phyloP scores from a whole-genome alignment of 2,113 vertebrate species.

The Menura novaehollandiae region DNA sequence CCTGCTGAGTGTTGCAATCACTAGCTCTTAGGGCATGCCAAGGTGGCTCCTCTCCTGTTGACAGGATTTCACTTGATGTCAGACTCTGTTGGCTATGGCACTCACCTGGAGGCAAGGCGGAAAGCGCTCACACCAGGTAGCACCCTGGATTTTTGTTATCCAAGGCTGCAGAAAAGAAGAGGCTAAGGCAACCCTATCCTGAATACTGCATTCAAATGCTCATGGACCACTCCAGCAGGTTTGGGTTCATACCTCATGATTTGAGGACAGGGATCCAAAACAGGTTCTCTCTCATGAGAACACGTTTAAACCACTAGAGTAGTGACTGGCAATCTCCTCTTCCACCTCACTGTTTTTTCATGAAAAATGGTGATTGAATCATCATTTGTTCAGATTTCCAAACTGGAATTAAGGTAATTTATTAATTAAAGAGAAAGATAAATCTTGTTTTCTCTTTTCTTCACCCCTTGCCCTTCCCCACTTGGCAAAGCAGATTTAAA shows the following conservation, averaged over 20 bases:
- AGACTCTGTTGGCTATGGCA: neutral
- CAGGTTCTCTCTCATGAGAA: neutral
- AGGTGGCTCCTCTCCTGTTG: neutral
- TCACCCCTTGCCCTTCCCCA: neutral
- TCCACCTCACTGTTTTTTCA: neutral
- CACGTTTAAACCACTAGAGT: neutral
- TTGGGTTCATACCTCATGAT: neutral
- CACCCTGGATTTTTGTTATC: neutral
- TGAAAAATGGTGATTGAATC: neutral
- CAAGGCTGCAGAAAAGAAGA: neutral
- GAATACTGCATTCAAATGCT: neutral
- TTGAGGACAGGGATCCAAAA: neutral
- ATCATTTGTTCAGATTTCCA: neutral
- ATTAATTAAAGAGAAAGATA: neutral
- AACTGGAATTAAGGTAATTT: neutral
- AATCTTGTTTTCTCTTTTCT: neutral
- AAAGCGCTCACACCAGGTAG: neutral
- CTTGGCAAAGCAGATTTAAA: neutral
- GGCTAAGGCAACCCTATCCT: neutral
- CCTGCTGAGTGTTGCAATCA: neutral
- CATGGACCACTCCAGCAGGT: neutral
- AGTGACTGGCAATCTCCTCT: neutral
- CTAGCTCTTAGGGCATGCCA: neutral
- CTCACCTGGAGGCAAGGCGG: fast-evolving
- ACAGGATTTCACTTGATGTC: neutral